These are phyloP conservation scores for Clostera curtula DNA, from an alignment of 2,888 invertebrate genomes.

Conservation along the genomic window DNA sequence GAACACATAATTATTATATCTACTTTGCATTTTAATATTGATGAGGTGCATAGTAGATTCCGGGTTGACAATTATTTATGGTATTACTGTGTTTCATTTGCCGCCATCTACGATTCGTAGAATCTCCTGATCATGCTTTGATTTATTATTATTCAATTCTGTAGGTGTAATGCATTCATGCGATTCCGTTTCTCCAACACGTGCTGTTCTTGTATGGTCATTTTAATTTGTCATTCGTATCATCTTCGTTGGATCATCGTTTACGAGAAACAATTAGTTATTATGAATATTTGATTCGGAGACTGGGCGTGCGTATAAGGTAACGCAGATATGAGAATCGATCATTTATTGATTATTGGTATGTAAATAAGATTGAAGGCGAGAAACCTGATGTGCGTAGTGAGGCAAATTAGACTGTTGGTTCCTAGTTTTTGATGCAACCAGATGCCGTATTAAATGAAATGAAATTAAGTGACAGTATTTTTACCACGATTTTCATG, in stretches of 20 bases:
- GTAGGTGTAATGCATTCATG: conserved; percentile 3
- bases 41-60: conserved; percentile 33
- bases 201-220: conserved; percentile 31
- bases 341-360: conserved; percentile 3
- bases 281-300: conserved; percentile 3
- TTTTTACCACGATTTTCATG: too few species aligned
- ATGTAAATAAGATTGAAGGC: too few species aligned
- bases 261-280: conserved; percentile 29
- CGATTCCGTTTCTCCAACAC: conserved; percentile 15
- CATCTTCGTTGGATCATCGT: conserved; percentile 28
- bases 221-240: conserved; percentile 28
- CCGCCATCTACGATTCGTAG: background rate
- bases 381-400: too few species aligned
- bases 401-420: too few species aligned
- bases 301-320: background rate
- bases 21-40: conserved; percentile 33
- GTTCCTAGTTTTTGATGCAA: too few species aligned
- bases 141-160: conserved; percentile 6
- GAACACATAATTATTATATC: conserved; percentile 30
- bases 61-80: conserved; percentile 30
- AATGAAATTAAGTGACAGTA: too few species aligned
- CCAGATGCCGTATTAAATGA: too few species aligned
- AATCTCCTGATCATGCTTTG: conserved; percentile 4
- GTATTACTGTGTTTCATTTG: conserved; percentile 8
- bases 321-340: conserved; percentile 8